Evolutionary conservation across 2,888 invertebrate species (phyloP).

Genomic region (Scaptomyza flava): DNA sequence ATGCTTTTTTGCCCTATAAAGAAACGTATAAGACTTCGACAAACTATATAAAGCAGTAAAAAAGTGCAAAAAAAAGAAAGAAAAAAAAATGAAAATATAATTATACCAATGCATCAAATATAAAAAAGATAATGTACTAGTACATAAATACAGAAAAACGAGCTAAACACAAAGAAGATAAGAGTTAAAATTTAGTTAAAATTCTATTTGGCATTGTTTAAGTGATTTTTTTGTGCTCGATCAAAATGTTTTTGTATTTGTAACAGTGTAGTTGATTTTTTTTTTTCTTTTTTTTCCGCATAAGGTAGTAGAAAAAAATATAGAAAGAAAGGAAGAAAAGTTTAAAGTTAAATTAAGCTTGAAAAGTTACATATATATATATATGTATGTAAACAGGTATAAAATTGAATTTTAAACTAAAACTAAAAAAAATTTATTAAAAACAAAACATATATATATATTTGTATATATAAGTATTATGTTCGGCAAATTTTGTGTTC

Average conservation of each 20-base stretch:
- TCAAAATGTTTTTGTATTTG: constrained; percentile 30
- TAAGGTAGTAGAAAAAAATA: constrained; percentile 21
- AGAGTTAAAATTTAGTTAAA: constrained; percentile 60
- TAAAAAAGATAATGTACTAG: constrained; percentile 17
- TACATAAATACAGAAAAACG: constrained; percentile 8
- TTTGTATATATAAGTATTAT: background rate
- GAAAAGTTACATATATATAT: constrained; percentile 50
- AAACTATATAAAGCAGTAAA: constrained; percentile 66
- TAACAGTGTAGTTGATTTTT: constrained; percentile 20
- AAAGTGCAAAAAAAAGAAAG: constrained; percentile 27
- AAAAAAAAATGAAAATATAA: background rate
- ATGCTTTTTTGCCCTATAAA: constrained; percentile 81
- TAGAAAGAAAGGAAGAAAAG: constrained; percentile 1
- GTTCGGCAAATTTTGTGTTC: constrained; percentile 46
- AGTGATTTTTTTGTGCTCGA: constrained; percentile 37
- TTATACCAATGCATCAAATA: constrained; percentile 16
- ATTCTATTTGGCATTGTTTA: constrained; percentile 57
- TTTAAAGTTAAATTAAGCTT: constrained; percentile 47
- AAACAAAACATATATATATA: background rate
- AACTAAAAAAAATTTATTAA: constrained; percentile 14
- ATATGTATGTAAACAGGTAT: constrained; percentile 55
- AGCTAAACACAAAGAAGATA: constrained; percentile 18
- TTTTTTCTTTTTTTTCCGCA: constrained; percentile 32
- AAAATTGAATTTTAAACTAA: constrained; percentile 70
- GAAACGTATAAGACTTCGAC: constrained; percentile 82